Base-by-base conservation (phyloP, 1,140 invertebrate species). In the Coelopa frigida region DNA sequence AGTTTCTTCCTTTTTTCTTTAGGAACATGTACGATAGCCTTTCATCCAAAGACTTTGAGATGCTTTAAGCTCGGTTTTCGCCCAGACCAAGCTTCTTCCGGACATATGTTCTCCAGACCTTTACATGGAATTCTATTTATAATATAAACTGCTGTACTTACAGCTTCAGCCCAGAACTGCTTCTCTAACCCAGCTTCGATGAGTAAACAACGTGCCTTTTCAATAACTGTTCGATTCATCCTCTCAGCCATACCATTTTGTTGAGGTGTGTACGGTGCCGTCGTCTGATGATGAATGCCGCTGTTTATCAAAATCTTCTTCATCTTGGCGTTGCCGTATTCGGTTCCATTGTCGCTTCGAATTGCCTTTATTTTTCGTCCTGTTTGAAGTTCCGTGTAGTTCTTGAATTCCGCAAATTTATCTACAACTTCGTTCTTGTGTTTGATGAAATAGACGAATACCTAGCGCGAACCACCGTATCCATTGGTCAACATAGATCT, bases 151-250 rank as follows among this genome's bases (percentile, higher is more conserved):
- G 72, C 69, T 5, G 62, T 70, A 5, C 53, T 48, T 3, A 64
- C 44, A 2, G 72, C 67, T 53, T 74, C 73, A 10, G 64, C 70
- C 73, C 73, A 76, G 52, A 61, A 71, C 12, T 44, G 48, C 17
- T 62, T 60, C 6, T 36, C 14, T 32, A 73, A 48, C 3, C 59
- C 50, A 27, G 64, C 55, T 36, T 68, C 67, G 15, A 51, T 35
- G 15, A 74, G 37, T 61, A 73, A 62, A 23, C 48, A 48, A 18
- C 57, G 52, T 7, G 49, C 49, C 23, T 43, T 43, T 42, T 65
- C 59, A 20, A 58, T 29, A 26, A 61, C 49, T 23, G 62, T 61
- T 38, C 61, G 33, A 40, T 56, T 55, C 37, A 50, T 45, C 31
- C 59, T 12, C 49, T 71, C 63, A 5, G 51, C 45, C 8, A 58